Conservation (phyloP, 2,888 invertebrate genomes). For the Galeopsomyia nigrocyanea region DNA sequence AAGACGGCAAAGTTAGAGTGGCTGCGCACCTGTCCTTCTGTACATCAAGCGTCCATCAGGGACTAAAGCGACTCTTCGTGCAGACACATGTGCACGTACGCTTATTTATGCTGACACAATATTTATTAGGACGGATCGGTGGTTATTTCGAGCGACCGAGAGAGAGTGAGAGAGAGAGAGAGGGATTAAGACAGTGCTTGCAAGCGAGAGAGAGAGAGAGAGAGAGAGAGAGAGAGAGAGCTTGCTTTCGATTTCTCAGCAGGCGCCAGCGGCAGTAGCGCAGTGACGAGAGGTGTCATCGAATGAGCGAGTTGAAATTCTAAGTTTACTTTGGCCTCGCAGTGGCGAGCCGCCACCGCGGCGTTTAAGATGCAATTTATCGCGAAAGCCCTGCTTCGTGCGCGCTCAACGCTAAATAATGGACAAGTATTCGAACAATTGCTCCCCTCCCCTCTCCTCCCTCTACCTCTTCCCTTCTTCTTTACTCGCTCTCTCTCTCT, state of each 20-base stretch:
- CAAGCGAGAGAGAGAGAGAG: slow-evolving; percentile 28
- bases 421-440: slow-evolving; percentile 34
- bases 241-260: slow-evolving; percentile 36
- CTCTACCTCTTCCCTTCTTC: no score
- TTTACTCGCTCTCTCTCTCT: no score
- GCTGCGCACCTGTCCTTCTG: slow-evolving; percentile 64
- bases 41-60: slow-evolving; percentile 66
- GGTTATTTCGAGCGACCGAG: slow-evolving; percentile 24
- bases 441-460: background rate
- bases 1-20: slow-evolving; percentile 24
- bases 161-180: slow-evolving; percentile 5
- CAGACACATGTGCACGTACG: slow-evolving; percentile 52
- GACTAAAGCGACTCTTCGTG: slow-evolving; percentile 36
- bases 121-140: slow-evolving; percentile 69
- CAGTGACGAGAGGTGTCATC: no score
- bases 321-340: slow-evolving; percentile 40
- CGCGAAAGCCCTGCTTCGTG: background rate
- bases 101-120: slow-evolving; percentile 69
- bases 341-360: slow-evolving; percentile 3
- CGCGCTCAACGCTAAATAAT: slow-evolving; percentile 16
- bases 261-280: no score
- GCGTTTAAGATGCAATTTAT: slow-evolving; percentile 45
- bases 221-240: slow-evolving; percentile 36
- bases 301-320: slow-evolving; percentile 14
- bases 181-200: slow-evolving; percentile 4